Evolutionary conservation across 2,888 invertebrate genomes (phyloP), one percentile per base, ranked within the genome.

Genomic region (Cybosia mesomella): DNA sequence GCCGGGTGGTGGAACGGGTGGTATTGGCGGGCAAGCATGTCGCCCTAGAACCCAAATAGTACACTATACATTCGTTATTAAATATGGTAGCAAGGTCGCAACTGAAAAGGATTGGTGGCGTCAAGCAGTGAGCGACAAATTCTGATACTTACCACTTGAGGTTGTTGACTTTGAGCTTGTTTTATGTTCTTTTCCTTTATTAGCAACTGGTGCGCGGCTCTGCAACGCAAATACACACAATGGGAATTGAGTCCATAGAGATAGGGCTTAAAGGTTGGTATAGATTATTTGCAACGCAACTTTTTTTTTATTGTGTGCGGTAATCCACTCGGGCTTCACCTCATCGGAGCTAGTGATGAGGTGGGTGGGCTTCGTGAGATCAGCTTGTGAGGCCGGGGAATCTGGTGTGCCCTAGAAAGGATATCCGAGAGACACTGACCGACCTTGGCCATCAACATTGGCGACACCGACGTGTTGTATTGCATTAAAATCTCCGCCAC

Each of bases 201-300:
- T 85, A 98, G 95, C 70, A 98, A 95, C 84, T 98, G 97, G 91
- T 98, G 98, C 66, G 99, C 99, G 71, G 99, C 99, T 87, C 95
- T 95, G 87, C 18, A 82, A 84, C 69, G 39, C 10, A 24, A 34
- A 62, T 10, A 11, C 8, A 7, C 10, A 11, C 15, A 18, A 22
- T 54, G 11, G 10, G 22, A 13, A 18, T 43, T 43, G 43, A 43
- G 18, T 7, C 43, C 5, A 43, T 43, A 28, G 3, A 28, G 28
- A 28, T 28, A 28, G 28, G 18, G 15, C 18, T 18, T 43, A 43
- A 18, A 4, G 8, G 5, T 43, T 15, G 43, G 18, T 18, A 18
- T 15, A 39, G 15, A 15, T 39, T 15, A 15, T 39, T n/a, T 39
- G 39, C 39, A 39, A 15, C 39, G 39, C 39, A 13, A 15, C 43